phyloP scores from a whole-genome alignment of 64 coral and sea anemone species.

The Stylophora pistillata region DNA sequence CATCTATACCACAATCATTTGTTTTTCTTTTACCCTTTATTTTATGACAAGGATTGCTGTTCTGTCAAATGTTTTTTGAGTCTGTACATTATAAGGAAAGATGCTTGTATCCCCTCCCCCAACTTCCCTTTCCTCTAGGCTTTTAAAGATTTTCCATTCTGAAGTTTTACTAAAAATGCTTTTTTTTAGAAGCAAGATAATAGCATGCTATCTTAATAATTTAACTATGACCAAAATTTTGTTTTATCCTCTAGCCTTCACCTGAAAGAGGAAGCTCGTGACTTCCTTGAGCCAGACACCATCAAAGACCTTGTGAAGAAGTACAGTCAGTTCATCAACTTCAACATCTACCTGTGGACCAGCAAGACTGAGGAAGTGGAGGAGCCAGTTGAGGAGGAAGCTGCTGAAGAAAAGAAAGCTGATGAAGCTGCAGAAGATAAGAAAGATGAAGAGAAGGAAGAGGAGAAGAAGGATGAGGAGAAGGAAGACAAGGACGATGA shows the following conservation, averaged over 20 bases:
- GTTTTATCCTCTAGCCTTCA: slow-evolving; percentile 71
- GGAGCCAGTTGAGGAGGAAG: slow-evolving; percentile 92
- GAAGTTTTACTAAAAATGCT: too few species aligned
- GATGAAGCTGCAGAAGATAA: slow-evolving; percentile 60
- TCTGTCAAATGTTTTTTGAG: too few species aligned
- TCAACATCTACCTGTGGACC: slow-evolving; percentile 98
- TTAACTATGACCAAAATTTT: background rate
- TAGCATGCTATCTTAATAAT: background rate
- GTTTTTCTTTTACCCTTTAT: too few species aligned
- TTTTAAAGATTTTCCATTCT: too few species aligned
- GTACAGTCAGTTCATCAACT: slow-evolving; percentile 99
- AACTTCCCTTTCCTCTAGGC: too few species aligned
- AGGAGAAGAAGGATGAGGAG: slow-evolving; percentile 60
- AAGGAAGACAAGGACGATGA: slow-evolving; percentile 79
- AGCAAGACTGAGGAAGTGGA: slow-evolving; percentile 96
- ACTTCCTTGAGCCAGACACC: slow-evolving; percentile 92
- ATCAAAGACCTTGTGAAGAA: slow-evolving; percentile 94
- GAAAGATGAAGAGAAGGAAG: slow-evolving; percentile 56
- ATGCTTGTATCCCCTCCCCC: too few species aligned
- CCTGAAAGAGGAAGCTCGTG: slow-evolving; percentile 94
- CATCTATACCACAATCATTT: too few species aligned
- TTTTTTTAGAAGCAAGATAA: too few species aligned
- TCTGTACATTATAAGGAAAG: too few species aligned
- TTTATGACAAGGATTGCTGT: too few species aligned
- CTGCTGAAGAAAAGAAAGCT: slow-evolving; percentile 48